Evolutionary conservation across 2,797 vertebrate species (phyloP).

Genomic region (Taenioides sp.): DNA sequence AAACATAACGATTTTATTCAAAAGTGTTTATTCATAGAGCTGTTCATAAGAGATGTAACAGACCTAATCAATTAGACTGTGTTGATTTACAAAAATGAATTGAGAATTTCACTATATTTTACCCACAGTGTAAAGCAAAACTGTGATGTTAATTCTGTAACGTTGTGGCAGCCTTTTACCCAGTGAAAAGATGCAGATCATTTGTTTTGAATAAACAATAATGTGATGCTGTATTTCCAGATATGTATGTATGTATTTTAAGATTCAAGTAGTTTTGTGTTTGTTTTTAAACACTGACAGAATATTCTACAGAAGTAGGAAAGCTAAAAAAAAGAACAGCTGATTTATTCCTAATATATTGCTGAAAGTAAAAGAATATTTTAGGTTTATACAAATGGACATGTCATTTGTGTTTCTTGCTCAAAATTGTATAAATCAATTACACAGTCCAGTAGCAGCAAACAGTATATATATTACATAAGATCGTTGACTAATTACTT

Average conservation of each 20-base stretch:
- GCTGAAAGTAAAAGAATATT: neutral
- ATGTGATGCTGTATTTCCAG: too few species aligned
- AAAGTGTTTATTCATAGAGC: neutral
- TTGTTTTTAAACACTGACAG: too few species aligned
- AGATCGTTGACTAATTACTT: neutral
- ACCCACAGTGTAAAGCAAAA: too few species aligned
- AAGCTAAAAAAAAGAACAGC: too few species aligned
- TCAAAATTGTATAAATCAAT: neutral
- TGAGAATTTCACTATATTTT: too few species aligned
- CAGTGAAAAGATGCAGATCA: neutral
- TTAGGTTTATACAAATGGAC: neutral
- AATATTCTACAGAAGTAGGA: too few species aligned
- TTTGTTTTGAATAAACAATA: neutral
- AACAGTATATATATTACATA: neutral
- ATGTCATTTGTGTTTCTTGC: neutral
- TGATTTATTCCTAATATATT: neutral
- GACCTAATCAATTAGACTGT: neutral
- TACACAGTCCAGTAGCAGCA: neutral
- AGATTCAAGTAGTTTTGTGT: too few species aligned
- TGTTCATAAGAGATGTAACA: neutral
- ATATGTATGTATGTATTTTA: too few species aligned
- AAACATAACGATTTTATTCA: neutral
- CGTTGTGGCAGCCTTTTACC: neutral
- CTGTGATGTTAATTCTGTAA: neutral
- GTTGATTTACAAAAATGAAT: too few species aligned